A percentile compares a stretch with the other conserved stretches of the same genome.
These are phyloP conservation scores for Halocaridina rubra DNA, from an alignment of 2,888 invertebrate genomes.

Conservation along the genomic window DNA sequence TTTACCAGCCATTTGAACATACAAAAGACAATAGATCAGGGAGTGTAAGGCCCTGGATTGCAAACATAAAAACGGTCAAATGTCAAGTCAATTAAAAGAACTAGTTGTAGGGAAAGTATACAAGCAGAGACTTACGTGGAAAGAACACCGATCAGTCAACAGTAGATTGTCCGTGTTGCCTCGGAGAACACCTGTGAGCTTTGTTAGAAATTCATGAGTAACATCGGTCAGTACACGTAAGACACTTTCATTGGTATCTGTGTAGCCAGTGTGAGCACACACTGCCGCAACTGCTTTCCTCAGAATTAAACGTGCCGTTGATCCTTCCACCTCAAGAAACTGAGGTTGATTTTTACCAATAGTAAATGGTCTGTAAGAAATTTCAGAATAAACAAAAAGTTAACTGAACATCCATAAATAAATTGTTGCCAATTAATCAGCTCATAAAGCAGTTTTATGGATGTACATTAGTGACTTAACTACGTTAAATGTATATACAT, in stretches of 20 bases:
- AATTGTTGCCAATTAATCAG: no score
- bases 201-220: slow-evolving; percentile 53
- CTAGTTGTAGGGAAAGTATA: neutral
- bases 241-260: slow-evolving; percentile 60
- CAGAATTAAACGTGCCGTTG: slow-evolving; percentile 56
- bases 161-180: slow-evolving; percentile 54
- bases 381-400: no score
- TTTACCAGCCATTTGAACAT: neutral
- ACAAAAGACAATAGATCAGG: neutral
- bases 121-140: slow-evolving; percentile 45
- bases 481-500: no score
- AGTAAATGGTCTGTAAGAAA: slow-evolving; percentile 55
- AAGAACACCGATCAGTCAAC: slow-evolving; percentile 54
- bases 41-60: no score
- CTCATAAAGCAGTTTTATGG: no score
- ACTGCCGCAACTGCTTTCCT: slow-evolving; percentile 59
- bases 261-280: slow-evolving; percentile 60
- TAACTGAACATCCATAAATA: no score
- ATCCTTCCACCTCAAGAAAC: slow-evolving; percentile 50
- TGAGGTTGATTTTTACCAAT: slow-evolving; percentile 43
- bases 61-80: no score
- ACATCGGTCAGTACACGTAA: slow-evolving; percentile 54
- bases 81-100: no score
- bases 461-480: no score
- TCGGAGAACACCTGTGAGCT: slow-evolving; percentile 46